A percentile compares a stretch with the other conserved stretches of the same genome.
Evolutionary conservation across 2,113 vertebrate species (phyloP).

Genomic region (Hippopotamus amphibius): DNA sequence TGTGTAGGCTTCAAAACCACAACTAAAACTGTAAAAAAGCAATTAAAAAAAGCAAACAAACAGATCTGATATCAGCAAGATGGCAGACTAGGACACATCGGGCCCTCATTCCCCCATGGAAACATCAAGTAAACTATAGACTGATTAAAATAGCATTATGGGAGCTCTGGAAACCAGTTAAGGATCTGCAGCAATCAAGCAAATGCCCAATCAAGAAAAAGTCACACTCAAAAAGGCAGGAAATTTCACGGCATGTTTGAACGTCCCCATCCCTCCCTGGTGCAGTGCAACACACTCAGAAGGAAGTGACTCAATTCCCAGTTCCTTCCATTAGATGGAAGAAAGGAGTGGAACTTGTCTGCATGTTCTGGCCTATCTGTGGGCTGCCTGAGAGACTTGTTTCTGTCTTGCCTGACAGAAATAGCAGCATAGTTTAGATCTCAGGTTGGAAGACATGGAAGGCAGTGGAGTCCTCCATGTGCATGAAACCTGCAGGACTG

Average conservation of each 20-base stretch:
- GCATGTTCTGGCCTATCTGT: background rate
- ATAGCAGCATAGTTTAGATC: background rate
- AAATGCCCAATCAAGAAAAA: background rate
- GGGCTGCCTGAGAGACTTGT: no score
- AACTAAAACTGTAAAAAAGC: background rate
- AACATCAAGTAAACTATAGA: background rate
- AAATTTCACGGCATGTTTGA: background rate
- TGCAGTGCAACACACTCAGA: background rate
- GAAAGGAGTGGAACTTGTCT: background rate
- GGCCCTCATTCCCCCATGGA: background rate
- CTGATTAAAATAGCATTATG: background rate
- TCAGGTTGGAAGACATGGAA: background rate
- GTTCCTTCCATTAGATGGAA: background rate
- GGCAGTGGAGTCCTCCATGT: background rate
- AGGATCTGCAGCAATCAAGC: background rate
- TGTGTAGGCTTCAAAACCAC: background rate
- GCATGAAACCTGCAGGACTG: background rate
- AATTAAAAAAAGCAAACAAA: background rate
- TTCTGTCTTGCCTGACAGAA: background rate
- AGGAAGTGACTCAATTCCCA: background rate
- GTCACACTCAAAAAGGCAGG: background rate
- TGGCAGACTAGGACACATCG: background rate
- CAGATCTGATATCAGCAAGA: background rate
- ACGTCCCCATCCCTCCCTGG: fast-evolving
- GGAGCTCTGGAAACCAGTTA: background rate